Base-by-base conservation (phyloP, 2,113 vertebrate genomes). In the Pontoporia blainvillei region DNA sequence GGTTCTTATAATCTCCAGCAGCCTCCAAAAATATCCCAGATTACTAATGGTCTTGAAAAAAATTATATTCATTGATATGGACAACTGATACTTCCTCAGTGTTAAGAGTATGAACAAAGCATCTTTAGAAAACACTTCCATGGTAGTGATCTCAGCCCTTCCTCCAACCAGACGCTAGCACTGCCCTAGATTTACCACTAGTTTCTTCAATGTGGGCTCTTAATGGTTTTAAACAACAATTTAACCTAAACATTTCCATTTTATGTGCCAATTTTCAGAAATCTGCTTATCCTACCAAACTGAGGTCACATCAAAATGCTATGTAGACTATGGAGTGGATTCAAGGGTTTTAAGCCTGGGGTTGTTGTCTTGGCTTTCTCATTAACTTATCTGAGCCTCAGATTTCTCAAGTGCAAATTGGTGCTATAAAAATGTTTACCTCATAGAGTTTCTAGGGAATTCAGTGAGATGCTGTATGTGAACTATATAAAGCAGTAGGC, bases 111-210 rank as follows among this genome's bases (percentile, higher is more conserved):
- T 57, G 29, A 83, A 87, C 21, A 67, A 86, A 61, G 10, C 12
- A n/a, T 62, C 44, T 90, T 92, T 61, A 69, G 29, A 69, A 67
- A 91, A 57, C 5, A 14, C 31, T 93, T 81, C 9, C 44, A 27
- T 27, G 18, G 12, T 39, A 31, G 31, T 31, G 17, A 79, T 41
- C 9, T 90, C 0, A 2, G 25, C 1, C n/a, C 14, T 7, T 9
- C 2, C 3, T 62, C 14, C 66, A 18, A 61, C 5, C 10, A 61
- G 0, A 3, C 8, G 31, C 34, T 8, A 17, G 6, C 3, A 8
- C 34, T 39, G n/a, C 27, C 27, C n/a, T 21, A 18, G 17, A 41
- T 4, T 81, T 46, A 66, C 7, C 14, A 15, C 12, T 61, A 4
- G 0, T 46, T 67, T 64, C 78, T 93, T 86, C 49, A 67, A 2